These are phyloP conservation scores for Zeuzera pyrina DNA, from an alignment of 2,888 invertebrate species.

Conservation along the genomic window DNA sequence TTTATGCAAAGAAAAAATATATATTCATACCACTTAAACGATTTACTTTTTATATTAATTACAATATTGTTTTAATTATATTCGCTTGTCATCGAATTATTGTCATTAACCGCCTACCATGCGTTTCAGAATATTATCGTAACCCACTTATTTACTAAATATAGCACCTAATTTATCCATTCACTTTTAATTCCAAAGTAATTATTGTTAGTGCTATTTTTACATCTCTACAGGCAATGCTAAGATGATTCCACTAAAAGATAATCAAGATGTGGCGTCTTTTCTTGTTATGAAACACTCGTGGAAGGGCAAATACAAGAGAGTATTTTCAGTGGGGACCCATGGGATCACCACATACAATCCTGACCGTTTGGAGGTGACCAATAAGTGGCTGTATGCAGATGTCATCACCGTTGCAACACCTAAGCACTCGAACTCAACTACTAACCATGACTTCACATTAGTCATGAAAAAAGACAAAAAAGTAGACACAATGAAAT, in stretches of 20 bases:
- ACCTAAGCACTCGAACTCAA: conserved; percentile 68
- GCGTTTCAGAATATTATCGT: too few species aligned
- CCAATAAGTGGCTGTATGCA: conserved; percentile 93
- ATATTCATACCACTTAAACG: too few species aligned
- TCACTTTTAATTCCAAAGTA: too few species aligned
- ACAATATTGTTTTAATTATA: too few species aligned
- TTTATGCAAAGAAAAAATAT: too few species aligned
- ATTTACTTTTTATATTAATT: too few species aligned
- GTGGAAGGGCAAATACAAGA: conserved; percentile 99
- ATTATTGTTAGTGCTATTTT: too few species aligned
- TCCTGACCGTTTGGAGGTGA: conserved; percentile 75
- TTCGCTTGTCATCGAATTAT: too few species aligned
- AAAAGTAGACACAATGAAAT: conserved; percentile 94
- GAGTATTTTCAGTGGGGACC: conserved; percentile 97
- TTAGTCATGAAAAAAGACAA: conserved; percentile 91
- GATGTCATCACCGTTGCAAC: conserved; percentile 84
- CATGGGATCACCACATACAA: conserved; percentile 98
- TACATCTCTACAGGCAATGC: conserved; percentile 75
- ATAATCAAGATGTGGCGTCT: conserved; percentile 96
- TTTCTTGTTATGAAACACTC: conserved; percentile 98
- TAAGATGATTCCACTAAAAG: conserved; percentile 87
- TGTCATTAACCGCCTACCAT: too few species aligned
- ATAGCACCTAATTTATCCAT: too few species aligned
- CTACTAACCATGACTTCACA: conserved; percentile 79
- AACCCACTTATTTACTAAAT: too few species aligned